These are phyloP conservation scores for Araneus ventricosus DNA, from an alignment of 1,140 invertebrate species.

Conservation along the genomic window DNA sequence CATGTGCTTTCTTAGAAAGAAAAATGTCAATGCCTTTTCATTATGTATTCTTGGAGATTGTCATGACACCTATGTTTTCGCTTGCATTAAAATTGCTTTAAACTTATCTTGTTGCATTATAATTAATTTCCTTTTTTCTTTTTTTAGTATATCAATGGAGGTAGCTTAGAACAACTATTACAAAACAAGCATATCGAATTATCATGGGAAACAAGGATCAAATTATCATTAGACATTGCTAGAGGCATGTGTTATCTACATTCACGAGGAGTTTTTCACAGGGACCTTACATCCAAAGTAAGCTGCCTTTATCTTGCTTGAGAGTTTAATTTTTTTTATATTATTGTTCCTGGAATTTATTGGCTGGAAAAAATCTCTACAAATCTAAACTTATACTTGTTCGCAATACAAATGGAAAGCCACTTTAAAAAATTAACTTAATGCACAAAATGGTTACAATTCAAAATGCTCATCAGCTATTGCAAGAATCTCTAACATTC, in stretches of 20 bases:
- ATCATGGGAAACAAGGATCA: slow-evolving; percentile 90
- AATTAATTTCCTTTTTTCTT: slow-evolving; percentile 45
- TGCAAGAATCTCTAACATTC: no score
- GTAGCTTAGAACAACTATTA: slow-evolving; percentile 94
- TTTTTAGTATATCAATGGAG: slow-evolving; percentile 92
- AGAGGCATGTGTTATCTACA: slow-evolving; percentile 95
- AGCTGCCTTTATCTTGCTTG: slow-evolving; percentile 38
- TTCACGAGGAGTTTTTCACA: slow-evolving; percentile 93
- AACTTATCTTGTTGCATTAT: background rate
- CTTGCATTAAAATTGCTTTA: background rate
- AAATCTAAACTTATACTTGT: no score
- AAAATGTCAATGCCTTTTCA: no score
- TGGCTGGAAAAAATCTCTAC: no score
- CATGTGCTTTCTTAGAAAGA: no score
- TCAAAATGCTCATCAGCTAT: no score
- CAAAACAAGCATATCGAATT: slow-evolving; percentile 85
- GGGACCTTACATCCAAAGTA: slow-evolving; percentile 97
- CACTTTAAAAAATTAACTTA: no score
- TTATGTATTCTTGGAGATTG: background rate
- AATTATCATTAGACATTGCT: slow-evolving; percentile 92
- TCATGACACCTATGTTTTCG: no score
- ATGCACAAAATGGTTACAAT: no score
- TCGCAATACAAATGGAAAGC: no score
- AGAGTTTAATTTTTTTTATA: background rate
- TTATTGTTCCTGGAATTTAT: no score